Evolutionary conservation across 2,888 invertebrate genomes (phyloP).

Genomic region (Polietes domitor): DNA sequence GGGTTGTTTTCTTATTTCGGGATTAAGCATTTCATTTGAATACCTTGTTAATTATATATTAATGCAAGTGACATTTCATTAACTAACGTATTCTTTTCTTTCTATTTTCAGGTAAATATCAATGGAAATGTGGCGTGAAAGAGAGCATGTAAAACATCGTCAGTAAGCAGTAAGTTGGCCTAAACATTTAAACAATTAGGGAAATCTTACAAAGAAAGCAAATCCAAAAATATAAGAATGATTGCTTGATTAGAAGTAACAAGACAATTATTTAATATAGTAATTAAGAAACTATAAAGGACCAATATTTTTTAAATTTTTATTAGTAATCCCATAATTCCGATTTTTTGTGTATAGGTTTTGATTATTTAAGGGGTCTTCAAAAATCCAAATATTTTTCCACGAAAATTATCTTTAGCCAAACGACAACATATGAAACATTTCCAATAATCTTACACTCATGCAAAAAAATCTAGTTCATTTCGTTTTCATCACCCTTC

Average conservation of each 20-base stretch:
- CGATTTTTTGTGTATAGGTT: no score
- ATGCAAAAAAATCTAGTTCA: neutral
- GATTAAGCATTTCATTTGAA: conserved; percentile 1
- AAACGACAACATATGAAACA: neutral
- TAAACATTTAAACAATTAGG: neutral
- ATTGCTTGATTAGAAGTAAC: no score
- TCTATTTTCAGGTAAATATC: conserved; percentile 60
- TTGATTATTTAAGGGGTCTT: no score
- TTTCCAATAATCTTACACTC: neutral
- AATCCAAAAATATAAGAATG: neutral
- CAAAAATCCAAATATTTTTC: no score
- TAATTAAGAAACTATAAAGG: no score
- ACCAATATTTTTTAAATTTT: no score
- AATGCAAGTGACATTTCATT: conserved; percentile 62
- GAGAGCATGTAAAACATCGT: neutral
- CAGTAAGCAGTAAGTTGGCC: neutral
- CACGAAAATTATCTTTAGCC: no score
- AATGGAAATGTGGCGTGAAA: neutral
- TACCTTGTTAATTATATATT: conserved; percentile 55
- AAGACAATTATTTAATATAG: no score
- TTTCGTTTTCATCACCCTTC: neutral
- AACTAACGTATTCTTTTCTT: conserved; percentile 46
- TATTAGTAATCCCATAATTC: no score
- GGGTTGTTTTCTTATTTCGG: conserved; percentile 39
- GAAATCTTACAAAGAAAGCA: neutral